Evolutionary conservation across 1,140 invertebrate species (phyloP), one percentile per base, ranked within the genome.

Genomic region (Hyposmocoma kahamanoa): DNA sequence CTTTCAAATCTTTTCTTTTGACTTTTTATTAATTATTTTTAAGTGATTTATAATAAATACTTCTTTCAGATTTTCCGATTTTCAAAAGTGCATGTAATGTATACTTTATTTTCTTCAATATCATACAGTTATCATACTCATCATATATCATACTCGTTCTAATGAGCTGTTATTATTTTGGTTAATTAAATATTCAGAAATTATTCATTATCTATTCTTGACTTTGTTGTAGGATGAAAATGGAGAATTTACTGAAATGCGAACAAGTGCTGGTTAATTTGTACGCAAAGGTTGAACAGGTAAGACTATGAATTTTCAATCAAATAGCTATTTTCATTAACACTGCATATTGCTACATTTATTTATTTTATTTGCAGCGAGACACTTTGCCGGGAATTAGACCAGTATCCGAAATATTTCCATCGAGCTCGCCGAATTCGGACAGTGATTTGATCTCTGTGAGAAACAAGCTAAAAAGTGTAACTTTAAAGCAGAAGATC

Each of bases 241-340:
- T 90, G 62, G 90, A 91, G 60, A 91, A 90, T 28, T 72, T 92
- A 22, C 70, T 87, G 18, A 89, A 90, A 72, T 91, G 90, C 60
- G 90, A 92, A 77, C 88, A 89, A 61, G 90, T 92, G 43, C 72
- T 92, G 5, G 70, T 88, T 19, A 92, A 90, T 72, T 81, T 92
- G 32, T 87, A 89, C 46, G 82, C 85, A 24, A 91, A 89, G 88
- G 89, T 91, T 43, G 87, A 90, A 76, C 85, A 90, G 88, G 91
- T 88, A 53, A 44, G 63, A 36, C 32, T 36, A 17, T 36, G 3
- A 8, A 1, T 15, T 41, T 41, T 21, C 22, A 41, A 5, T 39
- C n/a, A n/a, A n/a, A 39, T 39, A 15, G 38, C 55, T 41, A 18
- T 30, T 18, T 44, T 34, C 13, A 22, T 15, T 39, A 38, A 34